phyloP scores from a whole-genome alignment of 2,113 vertebrate genomes.

The Dicrurus megarhynchus region DNA sequence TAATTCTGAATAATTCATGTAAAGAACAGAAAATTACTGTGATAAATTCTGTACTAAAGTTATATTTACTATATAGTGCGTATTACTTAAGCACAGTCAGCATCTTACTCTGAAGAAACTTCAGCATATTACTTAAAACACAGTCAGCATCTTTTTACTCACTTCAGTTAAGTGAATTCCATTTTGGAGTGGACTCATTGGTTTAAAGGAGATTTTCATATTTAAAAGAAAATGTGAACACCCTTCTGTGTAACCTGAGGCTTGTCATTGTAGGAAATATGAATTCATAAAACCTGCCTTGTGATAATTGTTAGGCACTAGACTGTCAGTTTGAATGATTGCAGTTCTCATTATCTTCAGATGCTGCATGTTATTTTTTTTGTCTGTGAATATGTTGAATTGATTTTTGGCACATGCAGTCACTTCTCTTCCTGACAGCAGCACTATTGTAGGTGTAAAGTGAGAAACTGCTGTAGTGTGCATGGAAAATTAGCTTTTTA shows the following conservation, averaged over 20 bases:
- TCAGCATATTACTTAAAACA: neutral
- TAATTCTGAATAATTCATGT: neutral
- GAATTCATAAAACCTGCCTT: constrained; percentile 55
- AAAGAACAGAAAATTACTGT: neutral
- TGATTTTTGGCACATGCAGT: constrained; percentile 63
- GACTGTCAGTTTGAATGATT: constrained; percentile 70
- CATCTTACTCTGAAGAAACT: neutral
- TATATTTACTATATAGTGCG: neutral
- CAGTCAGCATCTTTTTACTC: constrained; percentile 16
- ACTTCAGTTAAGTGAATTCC: neutral
- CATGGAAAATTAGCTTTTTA: constrained; percentile 36
- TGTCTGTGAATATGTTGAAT: constrained; percentile 66
- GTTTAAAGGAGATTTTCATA: constrained; percentile 17
- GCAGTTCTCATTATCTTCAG: constrained; percentile 69
- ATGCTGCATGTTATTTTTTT: constrained; percentile 50
- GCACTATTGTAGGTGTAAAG: constrained; percentile 50
- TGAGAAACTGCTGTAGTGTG: constrained; percentile 43
- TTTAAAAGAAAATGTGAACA: constrained; percentile 14
- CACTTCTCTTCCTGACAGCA: constrained; percentile 58
- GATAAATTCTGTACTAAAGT: neutral
- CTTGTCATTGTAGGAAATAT: constrained; percentile 45
- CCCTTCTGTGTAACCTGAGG: constrained; percentile 50
- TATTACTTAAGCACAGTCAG: neutral
- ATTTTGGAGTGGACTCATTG: constrained; percentile 12
- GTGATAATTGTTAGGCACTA: constrained; percentile 64